Evolutionary conservation across 2,797 vertebrate genomes (phyloP).

Genomic region (Danionella dracula): DNA sequence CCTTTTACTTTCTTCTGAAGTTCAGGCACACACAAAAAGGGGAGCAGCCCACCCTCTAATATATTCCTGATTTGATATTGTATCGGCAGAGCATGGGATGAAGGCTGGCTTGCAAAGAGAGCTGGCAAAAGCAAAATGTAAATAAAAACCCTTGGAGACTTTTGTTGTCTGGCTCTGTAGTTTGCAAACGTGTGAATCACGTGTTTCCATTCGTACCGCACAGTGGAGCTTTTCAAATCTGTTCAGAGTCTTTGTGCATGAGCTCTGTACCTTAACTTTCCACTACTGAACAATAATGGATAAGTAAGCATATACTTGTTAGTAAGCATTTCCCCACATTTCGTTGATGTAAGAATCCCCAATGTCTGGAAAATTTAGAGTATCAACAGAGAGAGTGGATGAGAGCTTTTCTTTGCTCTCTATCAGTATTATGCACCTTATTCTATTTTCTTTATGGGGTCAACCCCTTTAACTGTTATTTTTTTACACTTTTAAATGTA

Average conservation of each 20-base stretch:
- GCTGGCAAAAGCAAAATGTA: constrained; percentile 54
- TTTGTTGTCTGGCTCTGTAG: constrained; percentile 43
- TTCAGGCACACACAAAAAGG: constrained; percentile 75
- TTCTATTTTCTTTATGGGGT: constrained; percentile 47
- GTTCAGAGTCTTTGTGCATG: constrained; percentile 72
- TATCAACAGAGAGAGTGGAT: constrained; percentile 5
- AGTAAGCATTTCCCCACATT: constrained; percentile 42
- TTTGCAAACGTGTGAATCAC: constrained; percentile 62
- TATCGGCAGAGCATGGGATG: constrained; percentile 53
- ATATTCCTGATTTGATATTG: constrained; percentile 69
- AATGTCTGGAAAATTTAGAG: constrained; percentile 4
- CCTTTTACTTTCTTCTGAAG: constrained; percentile 96
- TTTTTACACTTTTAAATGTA: background rate
- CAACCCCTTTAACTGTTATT: constrained; percentile 29
- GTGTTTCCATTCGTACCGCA: constrained; percentile 60
- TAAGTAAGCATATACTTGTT: too few species aligned
- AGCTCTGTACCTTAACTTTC: constrained; percentile 71
- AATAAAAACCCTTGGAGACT: constrained; percentile 52
- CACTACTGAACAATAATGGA: constrained; percentile 58
- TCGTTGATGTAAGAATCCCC: constrained; percentile 27
- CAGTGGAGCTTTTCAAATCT: constrained; percentile 68
- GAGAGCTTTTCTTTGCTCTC: constrained; percentile 22
- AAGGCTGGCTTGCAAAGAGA: constrained; percentile 31
- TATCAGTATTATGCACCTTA: background rate
- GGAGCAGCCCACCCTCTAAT: constrained; percentile 54